Base-by-base conservation (phyloP, 2,797 vertebrate species). In the Gambusia yucatana region DNA sequence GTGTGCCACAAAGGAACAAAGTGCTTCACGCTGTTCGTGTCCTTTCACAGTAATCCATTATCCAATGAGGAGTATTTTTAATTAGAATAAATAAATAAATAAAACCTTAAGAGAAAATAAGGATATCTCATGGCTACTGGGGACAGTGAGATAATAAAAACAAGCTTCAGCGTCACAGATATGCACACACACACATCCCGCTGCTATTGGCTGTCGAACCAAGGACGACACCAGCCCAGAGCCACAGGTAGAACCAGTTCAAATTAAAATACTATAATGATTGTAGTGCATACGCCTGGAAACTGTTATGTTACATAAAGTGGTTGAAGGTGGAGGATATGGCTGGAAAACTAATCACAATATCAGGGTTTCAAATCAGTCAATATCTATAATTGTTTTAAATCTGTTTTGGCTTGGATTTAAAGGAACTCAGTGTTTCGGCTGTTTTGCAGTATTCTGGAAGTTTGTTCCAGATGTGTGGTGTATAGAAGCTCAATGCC, bases 31-130 rank as follows among this genome's bases (percentile, higher is more conserved):
- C 75, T 61, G 71, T 76, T 81, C 30, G 59, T 44, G 85, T 81
- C 86, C 82, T 89, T 90, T 90, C 85, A 57, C 82, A 82, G 84
- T 88, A 89, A 92, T 92, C 87, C 86, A 90, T 86, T 90, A 74
- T 86, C 84, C 81, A 72, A 78, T 85, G 78, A 81, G 82, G 78
- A 81, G 84, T 86, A 77, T 83, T 90, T 89, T 91, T 92, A 92
- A 93, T 93, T 91, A 91, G 85, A 76, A 46, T 13, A 52, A 67
- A 20, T 48, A 47, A 47, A 47, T 16, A 22, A 50, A 50, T 50
- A 3, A 85, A 82, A 82, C 70, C 70, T 76, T 71, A 0, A 87
- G 80, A 81, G 67, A 33, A 65, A 47, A 6, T 28, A 39, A 63
- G 69, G 73, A 81, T 81, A 74, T 85, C 28, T 75, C 73, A 61